Percentiles rank a stretch among this genome's conserved stretches.
Evolutionary conservation across 2,797 vertebrate genomes (phyloP).

Genomic region (Onychomys leucogaster): DNA sequence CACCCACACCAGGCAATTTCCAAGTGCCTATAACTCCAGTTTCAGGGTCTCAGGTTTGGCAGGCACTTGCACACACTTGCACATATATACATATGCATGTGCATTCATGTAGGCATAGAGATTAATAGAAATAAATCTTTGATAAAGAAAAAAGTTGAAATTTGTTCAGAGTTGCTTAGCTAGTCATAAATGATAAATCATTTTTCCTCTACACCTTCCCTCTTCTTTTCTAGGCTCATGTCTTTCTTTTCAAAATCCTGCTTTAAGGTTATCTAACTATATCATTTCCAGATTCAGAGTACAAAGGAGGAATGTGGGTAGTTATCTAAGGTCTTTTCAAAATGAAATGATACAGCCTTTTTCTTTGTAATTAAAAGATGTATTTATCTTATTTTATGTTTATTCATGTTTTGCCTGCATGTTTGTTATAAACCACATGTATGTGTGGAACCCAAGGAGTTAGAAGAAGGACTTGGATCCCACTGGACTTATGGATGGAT

Average conservation of each 20-base stretch:
- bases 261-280: neutral
- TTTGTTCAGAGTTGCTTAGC: neutral
- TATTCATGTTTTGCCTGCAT: neutral
- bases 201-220: neutral
- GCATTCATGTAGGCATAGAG: neutral
- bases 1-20: neutral
- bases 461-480: neutral
- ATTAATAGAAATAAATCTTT: neutral
- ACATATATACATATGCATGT: neutral
- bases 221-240: neutral
- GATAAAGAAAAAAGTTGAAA: neutral
- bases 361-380: neutral
- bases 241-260: conserved; percentile 22
- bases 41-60: neutral
- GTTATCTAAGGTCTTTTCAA: neutral
- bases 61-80: neutral
- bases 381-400: neutral
- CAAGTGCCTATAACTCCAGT: neutral
- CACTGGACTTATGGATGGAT: neutral
- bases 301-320: neutral
- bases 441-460: neutral
- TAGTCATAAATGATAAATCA: neutral
- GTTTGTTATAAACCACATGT: neutral
- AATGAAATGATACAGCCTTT: neutral
- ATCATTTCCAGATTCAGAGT: conserved; percentile 40